Evolutionary conservation across 1,140 invertebrate species (phyloP).

Genomic region (Drosophila mayri): DNA sequence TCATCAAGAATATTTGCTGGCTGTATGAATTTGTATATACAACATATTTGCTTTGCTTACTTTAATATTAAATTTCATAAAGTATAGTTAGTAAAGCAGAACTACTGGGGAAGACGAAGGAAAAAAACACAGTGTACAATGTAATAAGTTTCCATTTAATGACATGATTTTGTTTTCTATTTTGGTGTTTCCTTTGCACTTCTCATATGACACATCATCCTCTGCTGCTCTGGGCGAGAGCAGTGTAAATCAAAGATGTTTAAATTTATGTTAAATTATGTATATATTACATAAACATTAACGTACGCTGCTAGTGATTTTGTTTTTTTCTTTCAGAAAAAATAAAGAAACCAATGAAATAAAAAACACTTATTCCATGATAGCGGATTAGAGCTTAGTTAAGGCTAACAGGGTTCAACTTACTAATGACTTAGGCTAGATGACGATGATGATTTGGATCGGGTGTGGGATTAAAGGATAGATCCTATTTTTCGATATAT

Average conservation of each 20-base stretch:
- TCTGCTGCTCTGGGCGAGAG: constrained; percentile 15
- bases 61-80: no score
- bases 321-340: constrained; percentile 71
- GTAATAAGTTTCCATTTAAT: constrained; percentile 46
- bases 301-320: constrained; percentile 37
- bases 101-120: background rate
- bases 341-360: constrained; percentile 36
- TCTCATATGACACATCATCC: constrained; percentile 57
- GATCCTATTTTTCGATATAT: constrained; percentile 34
- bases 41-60: no score
- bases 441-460: constrained; percentile 2
- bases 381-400: constrained; percentile 11
- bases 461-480: background rate
- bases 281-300: constrained; percentile 19
- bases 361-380: constrained; percentile 39
- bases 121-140: constrained; percentile 5
- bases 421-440: constrained; percentile 31
- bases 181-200: constrained; percentile 63
- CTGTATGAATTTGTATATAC: no score
- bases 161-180: constrained; percentile 22
- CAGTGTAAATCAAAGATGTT: constrained; percentile 28
- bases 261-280: constrained; percentile 17
- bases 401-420: constrained; percentile 11
- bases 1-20: no score
- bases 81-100: no score